Evolutionary conservation across 2,888 invertebrate genomes (phyloP).

Genomic region (Eugnorisma glareosa): DNA sequence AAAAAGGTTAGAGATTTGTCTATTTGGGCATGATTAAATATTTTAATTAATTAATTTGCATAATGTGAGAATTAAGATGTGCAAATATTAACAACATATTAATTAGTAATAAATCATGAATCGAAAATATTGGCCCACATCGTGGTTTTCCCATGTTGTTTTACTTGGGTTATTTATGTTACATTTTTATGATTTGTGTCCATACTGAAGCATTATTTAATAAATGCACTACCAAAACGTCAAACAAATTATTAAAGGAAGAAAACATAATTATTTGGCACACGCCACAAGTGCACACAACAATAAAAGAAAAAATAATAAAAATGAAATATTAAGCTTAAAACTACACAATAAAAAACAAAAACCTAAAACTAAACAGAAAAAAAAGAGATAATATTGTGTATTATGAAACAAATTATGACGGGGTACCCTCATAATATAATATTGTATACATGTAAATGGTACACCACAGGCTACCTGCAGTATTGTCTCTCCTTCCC

Average conservation of each 20-base stretch:
- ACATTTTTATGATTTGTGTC: not conserved
- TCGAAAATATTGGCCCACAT: constrained; percentile 11
- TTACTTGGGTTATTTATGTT: not conserved
- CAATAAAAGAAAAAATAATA: too few species aligned
- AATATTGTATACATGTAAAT: too few species aligned
- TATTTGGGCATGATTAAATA: constrained; percentile 27
- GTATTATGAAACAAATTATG: too few species aligned
- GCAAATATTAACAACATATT: constrained; percentile 25
- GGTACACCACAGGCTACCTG: too few species aligned
- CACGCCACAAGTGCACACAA: too few species aligned
- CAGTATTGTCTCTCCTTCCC: too few species aligned
- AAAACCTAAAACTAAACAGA: too few species aligned
- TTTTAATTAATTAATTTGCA: constrained; percentile 48
- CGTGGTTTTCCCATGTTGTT: not conserved
- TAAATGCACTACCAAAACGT: not conserved
- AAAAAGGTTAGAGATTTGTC: constrained; percentile 15
- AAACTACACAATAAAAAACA: too few species aligned
- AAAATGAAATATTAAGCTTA: too few species aligned
- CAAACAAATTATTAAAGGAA: not conserved
- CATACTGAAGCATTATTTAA: not conserved
- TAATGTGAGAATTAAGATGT: constrained; percentile 36
- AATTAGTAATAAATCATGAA: constrained; percentile 33
- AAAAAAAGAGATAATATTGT: too few species aligned
- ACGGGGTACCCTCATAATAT: too few species aligned
- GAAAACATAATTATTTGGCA: too few species aligned